Conservation (phyloP, 2,113 vertebrate genomes). For the Brachyhypopomus gauderio region DNA sequence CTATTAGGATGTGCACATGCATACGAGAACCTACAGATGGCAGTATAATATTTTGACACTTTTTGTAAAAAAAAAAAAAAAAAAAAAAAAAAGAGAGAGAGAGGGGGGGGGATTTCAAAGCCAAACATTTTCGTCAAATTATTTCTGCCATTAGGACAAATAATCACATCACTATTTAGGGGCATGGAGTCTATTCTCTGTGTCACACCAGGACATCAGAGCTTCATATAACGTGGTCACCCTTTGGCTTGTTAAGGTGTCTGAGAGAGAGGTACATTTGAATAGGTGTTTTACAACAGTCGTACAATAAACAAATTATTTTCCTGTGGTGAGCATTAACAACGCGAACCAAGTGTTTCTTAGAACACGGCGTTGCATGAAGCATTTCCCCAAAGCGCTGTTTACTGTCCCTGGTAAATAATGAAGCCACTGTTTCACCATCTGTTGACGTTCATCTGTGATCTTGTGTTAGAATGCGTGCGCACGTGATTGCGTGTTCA, state of each 20-base stretch:
- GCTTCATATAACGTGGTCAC: not conserved
- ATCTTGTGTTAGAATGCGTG: no score
- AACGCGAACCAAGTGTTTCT: not conserved
- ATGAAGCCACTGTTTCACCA: not conserved
- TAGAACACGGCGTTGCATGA: not conserved
- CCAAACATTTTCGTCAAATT: no score
- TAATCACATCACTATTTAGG: not conserved
- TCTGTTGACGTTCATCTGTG: not conserved
- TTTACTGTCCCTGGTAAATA: not conserved
- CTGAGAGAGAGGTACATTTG: slow-evolving; percentile 17
- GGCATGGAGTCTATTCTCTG: not conserved
- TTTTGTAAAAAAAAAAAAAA: not conserved
- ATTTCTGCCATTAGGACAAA: not conserved
- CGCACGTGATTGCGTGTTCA: not conserved
- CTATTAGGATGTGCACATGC: not conserved
- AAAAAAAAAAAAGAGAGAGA: no score
- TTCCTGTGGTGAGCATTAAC: not conserved
- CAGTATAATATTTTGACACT: slow-evolving; percentile 3
- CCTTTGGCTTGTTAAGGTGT: not conserved
- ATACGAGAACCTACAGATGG: slow-evolving; percentile 23
- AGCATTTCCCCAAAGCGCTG: slow-evolving; percentile 1
- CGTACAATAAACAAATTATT: slow-evolving; percentile 27
- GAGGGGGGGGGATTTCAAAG: no score
- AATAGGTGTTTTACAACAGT: not conserved
- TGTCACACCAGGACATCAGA: no score